Percentiles rank a stretch among this genome's conserved stretches.
Conservation (phyloP, 2,888 invertebrate species). For the Synanthedon myopaeformis region DNA sequence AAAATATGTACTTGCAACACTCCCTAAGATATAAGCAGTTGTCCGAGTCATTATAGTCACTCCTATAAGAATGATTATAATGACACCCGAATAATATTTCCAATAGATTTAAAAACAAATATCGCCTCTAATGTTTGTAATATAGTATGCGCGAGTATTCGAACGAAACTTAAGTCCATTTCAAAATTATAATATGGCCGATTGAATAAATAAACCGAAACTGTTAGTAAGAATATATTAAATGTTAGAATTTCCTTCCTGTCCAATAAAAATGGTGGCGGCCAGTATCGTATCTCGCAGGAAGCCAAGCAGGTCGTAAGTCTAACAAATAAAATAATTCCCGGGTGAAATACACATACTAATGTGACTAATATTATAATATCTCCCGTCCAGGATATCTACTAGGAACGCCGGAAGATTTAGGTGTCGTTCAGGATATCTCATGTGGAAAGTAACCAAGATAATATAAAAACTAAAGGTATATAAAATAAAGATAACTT, state of each 20-base stretch:
- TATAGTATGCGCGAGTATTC: background rate
- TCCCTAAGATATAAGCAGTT: no score
- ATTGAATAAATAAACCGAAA: slow-evolving; percentile 44
- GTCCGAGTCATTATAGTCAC: no score
- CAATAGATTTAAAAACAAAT: no score
- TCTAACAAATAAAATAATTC: slow-evolving; percentile 67
- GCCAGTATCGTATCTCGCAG: slow-evolving; percentile 53
- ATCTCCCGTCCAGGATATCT: slow-evolving; percentile 60
- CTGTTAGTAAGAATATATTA: slow-evolving; percentile 55
- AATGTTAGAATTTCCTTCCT: slow-evolving; percentile 67
- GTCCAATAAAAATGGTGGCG: slow-evolving; percentile 62
- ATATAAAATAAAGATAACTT: no score
- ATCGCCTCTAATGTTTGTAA: no score
- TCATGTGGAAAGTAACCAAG: slow-evolving; percentile 26
- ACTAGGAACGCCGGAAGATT: slow-evolving; percentile 62
- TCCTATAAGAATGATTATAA: no score
- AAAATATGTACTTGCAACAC: no score
- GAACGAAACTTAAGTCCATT: background rate
- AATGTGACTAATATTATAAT: slow-evolving; percentile 70
- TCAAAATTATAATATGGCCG: slow-evolving; percentile 1
- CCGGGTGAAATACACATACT: slow-evolving; percentile 61
- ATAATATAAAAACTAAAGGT: background rate
- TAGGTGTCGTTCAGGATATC: slow-evolving; percentile 38
- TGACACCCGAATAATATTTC: no score
- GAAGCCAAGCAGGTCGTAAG: slow-evolving; percentile 58